Evolutionary conservation across 2,113 vertebrate genomes (phyloP).

Genomic region (Alligator mississippiensis): DNA sequence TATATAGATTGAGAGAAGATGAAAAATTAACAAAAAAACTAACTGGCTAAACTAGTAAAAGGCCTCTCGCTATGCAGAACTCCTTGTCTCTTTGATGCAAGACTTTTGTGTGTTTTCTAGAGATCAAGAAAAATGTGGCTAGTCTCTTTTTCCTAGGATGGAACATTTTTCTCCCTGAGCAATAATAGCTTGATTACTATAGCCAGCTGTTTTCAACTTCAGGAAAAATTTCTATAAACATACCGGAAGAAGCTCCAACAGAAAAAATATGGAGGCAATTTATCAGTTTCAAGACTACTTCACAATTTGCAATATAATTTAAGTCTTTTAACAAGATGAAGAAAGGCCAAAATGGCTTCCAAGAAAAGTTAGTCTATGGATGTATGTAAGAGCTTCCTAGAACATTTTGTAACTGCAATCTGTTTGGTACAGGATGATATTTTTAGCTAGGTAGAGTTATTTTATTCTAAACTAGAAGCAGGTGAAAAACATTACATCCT

Average conservation of each 20-base stretch:
- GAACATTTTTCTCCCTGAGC: background rate
- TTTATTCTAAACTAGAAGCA: background rate
- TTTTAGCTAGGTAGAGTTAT: background rate
- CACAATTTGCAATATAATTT: background rate
- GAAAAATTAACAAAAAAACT: background rate
- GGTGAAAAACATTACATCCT: background rate
- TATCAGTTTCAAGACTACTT: background rate
- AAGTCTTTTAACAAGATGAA: background rate
- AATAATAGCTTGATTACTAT: background rate
- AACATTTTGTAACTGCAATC: background rate
- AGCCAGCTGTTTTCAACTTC: background rate
- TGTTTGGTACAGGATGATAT: background rate
- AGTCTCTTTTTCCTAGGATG: background rate
- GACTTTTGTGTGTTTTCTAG: background rate
- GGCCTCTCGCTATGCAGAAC: background rate
- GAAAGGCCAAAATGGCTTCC: background rate
- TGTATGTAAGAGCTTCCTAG: background rate
- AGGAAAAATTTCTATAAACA: background rate
- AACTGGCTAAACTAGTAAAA: background rate
- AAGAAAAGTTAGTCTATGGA: background rate
- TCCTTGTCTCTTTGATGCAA: background rate
- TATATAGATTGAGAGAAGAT: background rate
- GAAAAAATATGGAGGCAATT: too few relatives aligned
- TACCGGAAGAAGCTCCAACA: background rate
- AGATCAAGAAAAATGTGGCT: background rate